Conservation (phyloP, 2,888 invertebrate species). For the Drosophila mimetica region DNA sequence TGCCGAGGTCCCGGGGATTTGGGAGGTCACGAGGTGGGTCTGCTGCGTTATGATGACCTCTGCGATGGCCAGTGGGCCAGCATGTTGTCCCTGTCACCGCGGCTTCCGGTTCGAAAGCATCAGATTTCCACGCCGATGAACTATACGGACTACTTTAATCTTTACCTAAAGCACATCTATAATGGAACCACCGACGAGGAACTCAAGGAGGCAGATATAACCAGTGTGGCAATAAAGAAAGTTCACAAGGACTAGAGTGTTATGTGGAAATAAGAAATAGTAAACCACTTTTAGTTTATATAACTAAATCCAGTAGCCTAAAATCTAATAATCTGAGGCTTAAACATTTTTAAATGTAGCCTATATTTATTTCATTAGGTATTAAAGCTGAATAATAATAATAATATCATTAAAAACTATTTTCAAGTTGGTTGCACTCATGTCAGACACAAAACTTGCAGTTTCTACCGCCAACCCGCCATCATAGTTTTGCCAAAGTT, state of each 20-base stretch:
- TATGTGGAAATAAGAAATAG: too few relatives aligned
- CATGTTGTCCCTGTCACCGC: slow-evolving; percentile 86
- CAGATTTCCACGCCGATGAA: slow-evolving; percentile 83
- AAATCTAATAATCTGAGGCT: too few relatives aligned
- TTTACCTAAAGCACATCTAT: slow-evolving; percentile 83
- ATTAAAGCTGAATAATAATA: too few relatives aligned
- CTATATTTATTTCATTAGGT: too few relatives aligned
- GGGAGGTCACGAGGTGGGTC: slow-evolving; percentile 85
- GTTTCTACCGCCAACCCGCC: neutral
- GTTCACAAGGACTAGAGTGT: slow-evolving; percentile 51
- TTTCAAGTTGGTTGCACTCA: neutral
- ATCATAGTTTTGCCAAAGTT: neutral
- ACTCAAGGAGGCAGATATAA: slow-evolving; percentile 71
- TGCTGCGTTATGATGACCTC: slow-evolving; percentile 87
- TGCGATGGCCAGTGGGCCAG: slow-evolving; percentile 91
- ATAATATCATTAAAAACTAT: neutral
- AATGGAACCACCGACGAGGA: slow-evolving; percentile 76
- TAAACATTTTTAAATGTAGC: too few relatives aligned
- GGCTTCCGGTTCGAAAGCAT: slow-evolving; percentile 83
- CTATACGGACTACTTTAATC: slow-evolving; percentile 83
- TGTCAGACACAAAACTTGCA: slow-evolving; percentile 1
- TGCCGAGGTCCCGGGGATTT: slow-evolving; percentile 86
- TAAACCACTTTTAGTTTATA: too few relatives aligned
- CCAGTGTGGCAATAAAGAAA: slow-evolving; percentile 71
- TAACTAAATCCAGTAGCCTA: too few relatives aligned